Evolutionary conservation across 2,888 invertebrate species (phyloP).

Genomic region (Apotomis betuletana): DNA sequence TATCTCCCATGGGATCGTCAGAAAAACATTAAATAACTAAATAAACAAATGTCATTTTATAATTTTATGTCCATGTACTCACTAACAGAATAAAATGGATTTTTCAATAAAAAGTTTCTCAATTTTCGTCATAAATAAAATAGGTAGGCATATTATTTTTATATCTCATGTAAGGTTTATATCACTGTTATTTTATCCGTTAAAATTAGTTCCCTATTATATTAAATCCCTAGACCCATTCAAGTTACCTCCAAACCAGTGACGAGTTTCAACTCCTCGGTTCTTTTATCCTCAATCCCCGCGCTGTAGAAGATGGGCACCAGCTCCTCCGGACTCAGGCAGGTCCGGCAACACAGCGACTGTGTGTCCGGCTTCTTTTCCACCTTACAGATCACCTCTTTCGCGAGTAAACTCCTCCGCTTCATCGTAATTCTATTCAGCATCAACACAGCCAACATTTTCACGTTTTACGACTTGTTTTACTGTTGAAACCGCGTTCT

Average conservation of each 20-base stretch:
- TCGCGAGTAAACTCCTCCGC: slow-evolving; percentile 12
- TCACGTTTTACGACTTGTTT: slow-evolving; percentile 7
- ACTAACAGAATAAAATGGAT: too few relatives aligned
- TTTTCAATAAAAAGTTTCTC: too few relatives aligned
- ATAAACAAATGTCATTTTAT: too few relatives aligned
- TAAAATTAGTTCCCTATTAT: too few relatives aligned
- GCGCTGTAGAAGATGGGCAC: slow-evolving; percentile 38
- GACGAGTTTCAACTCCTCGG: slow-evolving; percentile 34
- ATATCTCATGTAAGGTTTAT: too few relatives aligned
- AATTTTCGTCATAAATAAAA: too few relatives aligned
- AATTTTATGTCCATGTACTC: too few relatives aligned
- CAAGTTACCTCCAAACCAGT: slow-evolving; percentile 41
- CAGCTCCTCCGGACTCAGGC: slow-evolving; percentile 33
- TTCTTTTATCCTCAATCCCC: slow-evolving; percentile 33
- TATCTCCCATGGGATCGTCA: too few relatives aligned
- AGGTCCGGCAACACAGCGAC: slow-evolving; percentile 40
- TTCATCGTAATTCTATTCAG: slow-evolving; percentile 35
- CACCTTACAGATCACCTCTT: slow-evolving; percentile 9
- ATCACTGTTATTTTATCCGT: too few relatives aligned
- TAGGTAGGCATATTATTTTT: too few relatives aligned
- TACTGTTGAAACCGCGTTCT: neutral
- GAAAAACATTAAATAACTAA: too few relatives aligned
- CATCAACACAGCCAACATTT: slow-evolving; percentile 39
- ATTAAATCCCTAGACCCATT: neutral
- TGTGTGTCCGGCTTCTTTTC: slow-evolving; percentile 34